phyloP scores from a whole-genome alignment of 2,113 vertebrate species.

The human region DNA sequence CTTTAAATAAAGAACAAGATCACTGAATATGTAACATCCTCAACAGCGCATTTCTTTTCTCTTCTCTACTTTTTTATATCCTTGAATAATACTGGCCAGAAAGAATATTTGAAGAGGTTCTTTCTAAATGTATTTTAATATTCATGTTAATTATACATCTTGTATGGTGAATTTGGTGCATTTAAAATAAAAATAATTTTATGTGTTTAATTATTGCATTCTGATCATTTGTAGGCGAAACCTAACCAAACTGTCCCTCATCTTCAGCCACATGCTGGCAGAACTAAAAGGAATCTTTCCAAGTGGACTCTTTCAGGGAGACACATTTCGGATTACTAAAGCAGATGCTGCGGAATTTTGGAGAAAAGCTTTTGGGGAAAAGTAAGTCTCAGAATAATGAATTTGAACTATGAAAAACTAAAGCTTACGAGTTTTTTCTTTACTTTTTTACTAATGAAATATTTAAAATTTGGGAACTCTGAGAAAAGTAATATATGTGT shows the following conservation, averaged over 20 bases:
- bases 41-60: background rate
- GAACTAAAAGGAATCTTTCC: slow-evolving; percentile 99
- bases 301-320: slow-evolving; percentile 96
- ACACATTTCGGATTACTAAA: slow-evolving; percentile 98
- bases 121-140: background rate
- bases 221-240: slow-evolving; percentile 88
- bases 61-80: background rate
- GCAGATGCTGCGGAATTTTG: slow-evolving; percentile 99
- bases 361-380: slow-evolving; percentile 98
- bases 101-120: background rate
- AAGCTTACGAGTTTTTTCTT: background rate
- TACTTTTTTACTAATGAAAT: background rate
- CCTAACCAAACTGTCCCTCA: slow-evolving; percentile 97
- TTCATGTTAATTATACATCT: background rate
- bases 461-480: background rate
- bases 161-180: background rate
- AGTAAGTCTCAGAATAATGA: slow-evolving; percentile 86
- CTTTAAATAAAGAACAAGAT: background rate
- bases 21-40: background rate
- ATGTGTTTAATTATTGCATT: background rate
- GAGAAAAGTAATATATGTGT: background rate
- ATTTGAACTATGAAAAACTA: background rate
- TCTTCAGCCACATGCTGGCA: slow-evolving; percentile 99
- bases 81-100: background rate
- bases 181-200: slow-evolving; percentile 5